Conservation (phyloP, 2,113 vertebrate genomes). For the Hypanus sabinus region DNA sequence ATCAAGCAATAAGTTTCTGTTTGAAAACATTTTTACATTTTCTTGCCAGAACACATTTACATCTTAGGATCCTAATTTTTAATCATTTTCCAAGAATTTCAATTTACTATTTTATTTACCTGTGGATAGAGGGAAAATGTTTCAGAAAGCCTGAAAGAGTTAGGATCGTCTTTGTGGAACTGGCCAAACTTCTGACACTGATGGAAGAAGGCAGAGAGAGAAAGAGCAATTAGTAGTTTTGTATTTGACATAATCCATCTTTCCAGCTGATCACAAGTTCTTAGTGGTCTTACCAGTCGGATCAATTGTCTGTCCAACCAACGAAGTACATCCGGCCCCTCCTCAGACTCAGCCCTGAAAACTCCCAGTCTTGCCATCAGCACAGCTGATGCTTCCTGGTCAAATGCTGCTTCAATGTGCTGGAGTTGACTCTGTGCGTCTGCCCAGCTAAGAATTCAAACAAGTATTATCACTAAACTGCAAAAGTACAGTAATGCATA, state of each 20-base stretch:
- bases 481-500: no score
- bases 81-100: neutral
- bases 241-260: neutral
- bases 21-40: neutral
- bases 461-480: conserved; percentile 39
- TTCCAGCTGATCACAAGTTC: neutral
- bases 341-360: conserved; percentile 85
- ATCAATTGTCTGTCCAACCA: conserved; percentile 97
- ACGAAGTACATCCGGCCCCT: conserved; percentile 86
- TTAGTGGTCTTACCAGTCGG: conserved; percentile 70
- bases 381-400: conserved; percentile 88
- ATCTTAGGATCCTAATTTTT: neutral
- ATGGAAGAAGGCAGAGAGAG: conserved; percentile 40
- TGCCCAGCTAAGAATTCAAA: conserved; percentile 72
- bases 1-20: neutral
- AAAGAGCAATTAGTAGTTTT: conserved; percentile 1
- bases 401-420: conserved; percentile 89
- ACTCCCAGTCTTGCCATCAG: conserved; percentile 91
- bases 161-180: conserved; percentile 90
- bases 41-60: neutral
- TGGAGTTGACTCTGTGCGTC: conserved; percentile 89
- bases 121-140: conserved; percentile 94
- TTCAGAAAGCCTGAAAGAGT: conserved; percentile 85
- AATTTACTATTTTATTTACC: conserved; percentile 55
- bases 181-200: conserved; percentile 98